A percentile compares a stretch with the other conserved stretches of the same genome.
These are phyloP conservation scores for Astropecten irregularis DNA, from an alignment of 53 echinoderm and acorn worm species.

Conservation along the genomic window DNA sequence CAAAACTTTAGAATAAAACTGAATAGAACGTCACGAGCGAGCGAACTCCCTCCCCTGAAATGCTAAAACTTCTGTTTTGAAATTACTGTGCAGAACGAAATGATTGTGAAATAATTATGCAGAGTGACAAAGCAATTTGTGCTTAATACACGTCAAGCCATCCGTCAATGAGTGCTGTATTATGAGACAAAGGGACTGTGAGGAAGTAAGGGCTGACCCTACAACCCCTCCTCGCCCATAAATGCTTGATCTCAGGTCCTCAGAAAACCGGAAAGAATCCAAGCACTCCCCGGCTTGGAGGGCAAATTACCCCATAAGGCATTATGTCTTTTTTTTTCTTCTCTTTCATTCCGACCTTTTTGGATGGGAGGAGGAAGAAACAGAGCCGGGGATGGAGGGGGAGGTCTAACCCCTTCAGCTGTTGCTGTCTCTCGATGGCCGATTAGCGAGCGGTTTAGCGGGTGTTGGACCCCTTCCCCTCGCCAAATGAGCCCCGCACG, in stretches of 20 bases:
- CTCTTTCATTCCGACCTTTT: too few relatives aligned
- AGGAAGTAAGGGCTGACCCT: not conserved
- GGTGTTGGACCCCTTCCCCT: not conserved
- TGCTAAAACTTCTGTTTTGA: too few relatives aligned
- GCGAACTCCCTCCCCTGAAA: too few relatives aligned
- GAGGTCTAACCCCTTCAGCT: not conserved
- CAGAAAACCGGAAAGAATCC: slow-evolving; percentile 26
- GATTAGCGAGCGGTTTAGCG: slow-evolving; percentile 2
- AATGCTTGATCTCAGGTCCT: slow-evolving; percentile 25
- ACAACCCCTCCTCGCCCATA: not conserved
- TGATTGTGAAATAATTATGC: too few relatives aligned
- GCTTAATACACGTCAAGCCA: not conserved
- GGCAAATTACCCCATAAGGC: slow-evolving; percentile 16
- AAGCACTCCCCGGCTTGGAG: slow-evolving; percentile 14
- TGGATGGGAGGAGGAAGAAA: not conserved
- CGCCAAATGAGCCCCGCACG: too few relatives aligned
- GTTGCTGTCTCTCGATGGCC: slow-evolving; percentile 28
- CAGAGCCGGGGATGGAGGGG: not conserved
- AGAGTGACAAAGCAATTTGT: slow-evolving; percentile 15
- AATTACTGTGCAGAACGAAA: too few relatives aligned
- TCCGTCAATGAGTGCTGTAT: not conserved
- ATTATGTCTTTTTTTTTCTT: too few relatives aligned
- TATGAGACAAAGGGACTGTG: too few relatives aligned
- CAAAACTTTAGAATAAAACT: too few relatives aligned
- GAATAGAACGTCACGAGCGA: too few relatives aligned